Conservation (phyloP, 2,888 invertebrate genomes). For the Drosophila monieri region DNA sequence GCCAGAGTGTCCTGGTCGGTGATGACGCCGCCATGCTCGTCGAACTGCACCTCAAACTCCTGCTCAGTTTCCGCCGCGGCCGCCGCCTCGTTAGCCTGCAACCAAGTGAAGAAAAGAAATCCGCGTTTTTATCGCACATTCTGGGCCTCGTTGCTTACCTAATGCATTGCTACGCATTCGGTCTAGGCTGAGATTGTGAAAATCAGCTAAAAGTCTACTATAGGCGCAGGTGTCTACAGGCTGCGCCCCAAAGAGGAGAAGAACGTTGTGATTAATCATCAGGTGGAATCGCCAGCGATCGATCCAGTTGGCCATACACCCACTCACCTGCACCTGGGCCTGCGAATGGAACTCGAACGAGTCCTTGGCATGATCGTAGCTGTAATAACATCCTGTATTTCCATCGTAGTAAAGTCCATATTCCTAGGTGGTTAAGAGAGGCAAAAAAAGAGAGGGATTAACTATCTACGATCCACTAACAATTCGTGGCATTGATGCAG, state of each 20-base stretch:
- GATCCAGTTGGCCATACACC: slow-evolving; percentile 7
- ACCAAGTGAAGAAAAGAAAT: slow-evolving; percentile 83
- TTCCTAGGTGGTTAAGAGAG: slow-evolving; percentile 86
- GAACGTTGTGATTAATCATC: slow-evolving; percentile 50
- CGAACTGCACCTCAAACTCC: slow-evolving; percentile 71
- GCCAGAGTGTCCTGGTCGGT: slow-evolving; percentile 63
- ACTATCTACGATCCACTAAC: slow-evolving; percentile 14
- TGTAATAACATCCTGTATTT: slow-evolving; percentile 92
- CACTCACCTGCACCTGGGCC: slow-evolving; percentile 85
- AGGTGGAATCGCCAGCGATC: background rate
- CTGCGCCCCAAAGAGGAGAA: slow-evolving; percentile 51
- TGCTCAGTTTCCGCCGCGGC: slow-evolving; percentile 31
- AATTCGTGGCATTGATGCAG: slow-evolving; percentile 37
- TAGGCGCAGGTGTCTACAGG: slow-evolving; percentile 70
- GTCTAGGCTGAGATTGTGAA: slow-evolving; percentile 84
- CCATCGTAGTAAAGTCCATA: slow-evolving; percentile 95
- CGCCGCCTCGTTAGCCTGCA: slow-evolving; percentile 73
- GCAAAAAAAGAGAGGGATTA: background rate
- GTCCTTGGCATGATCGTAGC: slow-evolving; percentile 90
- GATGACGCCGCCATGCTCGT: slow-evolving; percentile 78
- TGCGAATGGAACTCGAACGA: slow-evolving; percentile 93
- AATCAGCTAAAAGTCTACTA: slow-evolving; percentile 83
- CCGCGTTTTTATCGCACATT: slow-evolving; percentile 84
- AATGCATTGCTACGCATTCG: slow-evolving; percentile 85
- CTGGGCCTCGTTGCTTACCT: slow-evolving; percentile 84